Conservation (phyloP, 30 jellyfish, hydroid and myxozoan genomes). For the Nemopilema nomurai region DNA sequence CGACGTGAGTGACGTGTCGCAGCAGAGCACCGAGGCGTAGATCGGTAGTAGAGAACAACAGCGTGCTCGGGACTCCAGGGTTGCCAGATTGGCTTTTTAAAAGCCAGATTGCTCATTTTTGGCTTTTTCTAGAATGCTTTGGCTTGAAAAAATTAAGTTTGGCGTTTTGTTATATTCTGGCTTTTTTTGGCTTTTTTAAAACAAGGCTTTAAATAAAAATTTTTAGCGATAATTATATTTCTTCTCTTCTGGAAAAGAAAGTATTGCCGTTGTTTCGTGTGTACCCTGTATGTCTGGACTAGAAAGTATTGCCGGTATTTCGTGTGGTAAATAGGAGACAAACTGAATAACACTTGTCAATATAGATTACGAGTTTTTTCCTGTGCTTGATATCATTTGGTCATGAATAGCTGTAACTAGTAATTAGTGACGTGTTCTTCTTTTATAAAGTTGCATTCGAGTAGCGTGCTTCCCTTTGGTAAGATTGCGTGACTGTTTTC, state of each 20-base stretch:
- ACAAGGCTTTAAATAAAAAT: background rate
- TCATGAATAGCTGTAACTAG: background rate
- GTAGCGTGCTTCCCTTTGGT: no score
- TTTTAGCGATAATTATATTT: background rate
- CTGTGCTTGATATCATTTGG: background rate
- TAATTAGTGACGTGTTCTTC: background rate
- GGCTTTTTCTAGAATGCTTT: background rate
- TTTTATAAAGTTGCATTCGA: background rate
- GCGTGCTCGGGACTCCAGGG: no score
- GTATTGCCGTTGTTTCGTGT: background rate
- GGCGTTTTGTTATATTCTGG: background rate
- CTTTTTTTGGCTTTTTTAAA: background rate
- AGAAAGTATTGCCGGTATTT: background rate
- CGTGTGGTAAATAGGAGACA: background rate
- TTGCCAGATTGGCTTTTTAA: background rate
- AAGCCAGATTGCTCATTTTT: background rate
- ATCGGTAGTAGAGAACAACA: no score
- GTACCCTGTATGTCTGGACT: background rate
- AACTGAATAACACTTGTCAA: background rate
- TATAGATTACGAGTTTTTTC: background rate
- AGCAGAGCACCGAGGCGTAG: no score
- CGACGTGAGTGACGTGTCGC: no score
- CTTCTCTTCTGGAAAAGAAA: background rate
- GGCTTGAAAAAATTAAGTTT: background rate
- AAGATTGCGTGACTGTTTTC: background rate